These are phyloP conservation scores for Galerucella calmariensis DNA, from an alignment of 2,888 invertebrate genomes.

Conservation along the genomic window DNA sequence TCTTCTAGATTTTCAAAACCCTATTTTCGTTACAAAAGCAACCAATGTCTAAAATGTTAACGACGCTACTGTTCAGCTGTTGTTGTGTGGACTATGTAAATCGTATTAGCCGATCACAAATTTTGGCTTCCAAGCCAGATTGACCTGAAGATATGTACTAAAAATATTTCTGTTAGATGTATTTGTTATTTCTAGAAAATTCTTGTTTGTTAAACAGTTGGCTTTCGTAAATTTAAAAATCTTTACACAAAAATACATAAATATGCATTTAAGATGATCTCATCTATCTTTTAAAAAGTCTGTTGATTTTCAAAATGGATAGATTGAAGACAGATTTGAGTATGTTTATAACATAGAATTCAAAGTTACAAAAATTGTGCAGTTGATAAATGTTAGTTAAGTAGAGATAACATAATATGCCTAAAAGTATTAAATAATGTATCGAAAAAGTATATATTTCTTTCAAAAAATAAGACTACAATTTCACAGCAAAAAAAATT, in stretches of 20 bases:
- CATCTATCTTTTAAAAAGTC: not conserved
- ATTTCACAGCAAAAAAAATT: no score
- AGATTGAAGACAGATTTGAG: not conserved
- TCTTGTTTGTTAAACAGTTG: slow-evolving; percentile 12
- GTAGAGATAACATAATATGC: no score
- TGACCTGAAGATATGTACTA: slow-evolving; percentile 19
- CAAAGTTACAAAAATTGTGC: not conserved
- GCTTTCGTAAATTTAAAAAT: slow-evolving; percentile 10
- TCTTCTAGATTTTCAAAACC: not conserved
- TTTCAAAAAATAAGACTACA: no score
- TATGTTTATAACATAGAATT: not conserved
- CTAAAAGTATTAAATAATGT: no score
- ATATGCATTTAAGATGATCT: slow-evolving; percentile 10
- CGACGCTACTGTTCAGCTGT: slow-evolving; percentile 14
- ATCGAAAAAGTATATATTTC: no score
- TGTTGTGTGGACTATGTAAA: slow-evolving; percentile 7
- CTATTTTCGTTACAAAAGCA: slow-evolving; percentile 20
- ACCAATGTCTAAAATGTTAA: slow-evolving; percentile 23
- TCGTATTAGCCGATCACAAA: slow-evolving; percentile 18
- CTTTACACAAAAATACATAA: not conserved
- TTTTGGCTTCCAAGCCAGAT: slow-evolving; percentile 16
- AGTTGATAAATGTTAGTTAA: no score
- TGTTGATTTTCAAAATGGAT: slow-evolving; percentile 1
- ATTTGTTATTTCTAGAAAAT: slow-evolving; percentile 27
- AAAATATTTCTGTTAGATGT: slow-evolving; percentile 20